Evolutionary conservation across 2,797 vertebrate genomes (phyloP), one percentile per base, ranked within the genome.

Genomic region (Alexandromys oeconomus): DNA sequence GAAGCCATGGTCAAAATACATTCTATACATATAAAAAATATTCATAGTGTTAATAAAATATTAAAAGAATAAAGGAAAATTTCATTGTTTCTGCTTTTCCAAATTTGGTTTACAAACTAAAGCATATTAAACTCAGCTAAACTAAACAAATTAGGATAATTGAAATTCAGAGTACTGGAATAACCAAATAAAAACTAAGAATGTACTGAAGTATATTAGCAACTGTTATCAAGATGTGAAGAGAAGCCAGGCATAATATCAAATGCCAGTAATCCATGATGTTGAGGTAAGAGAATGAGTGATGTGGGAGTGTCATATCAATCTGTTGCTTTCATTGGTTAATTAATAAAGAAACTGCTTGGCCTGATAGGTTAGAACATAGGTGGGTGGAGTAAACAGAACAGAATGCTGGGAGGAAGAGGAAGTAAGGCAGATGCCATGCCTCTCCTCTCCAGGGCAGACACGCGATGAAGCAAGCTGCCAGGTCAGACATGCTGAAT

Each of bases 21-120:
- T n/a, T 54, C 31, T 57, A 37, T 57, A n/a, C 31, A 79, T 11
- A 54, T 23, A 54, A 1, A n/a, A 54, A 54, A 54, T 5, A n/a
- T 23, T 37, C 21, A 54, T 19, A 59, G 34, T 27, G 21, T 57
- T 25, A 80, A 37, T 12, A 80, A 57, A 79, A 76, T 57, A 80
- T 3, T 76, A 46, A 76, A 76, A 46, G 12, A 48, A 48, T 48
- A 59, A 17, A 43, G 31, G 31, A 78, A 78, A 78, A n/a, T 93
- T 80, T 76, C 61, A 91, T 51, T 57, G 13, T 86, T 40, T n/a
- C 29, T 86, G 23, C 21, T 89, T 63, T 93, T 96, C 46, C 15
- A 88, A 96, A 78, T 8, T 40, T 90, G 81, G 63, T 15, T 91
- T 91, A 61, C 17, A 91, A 85, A 79, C 59, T 57, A 85, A 91